Percentiles rank a stretch among this genome's conserved stretches.
phyloP scores from a whole-genome alignment of 2,113 vertebrate species.

The Epinephelus fuscoguttatus region DNA sequence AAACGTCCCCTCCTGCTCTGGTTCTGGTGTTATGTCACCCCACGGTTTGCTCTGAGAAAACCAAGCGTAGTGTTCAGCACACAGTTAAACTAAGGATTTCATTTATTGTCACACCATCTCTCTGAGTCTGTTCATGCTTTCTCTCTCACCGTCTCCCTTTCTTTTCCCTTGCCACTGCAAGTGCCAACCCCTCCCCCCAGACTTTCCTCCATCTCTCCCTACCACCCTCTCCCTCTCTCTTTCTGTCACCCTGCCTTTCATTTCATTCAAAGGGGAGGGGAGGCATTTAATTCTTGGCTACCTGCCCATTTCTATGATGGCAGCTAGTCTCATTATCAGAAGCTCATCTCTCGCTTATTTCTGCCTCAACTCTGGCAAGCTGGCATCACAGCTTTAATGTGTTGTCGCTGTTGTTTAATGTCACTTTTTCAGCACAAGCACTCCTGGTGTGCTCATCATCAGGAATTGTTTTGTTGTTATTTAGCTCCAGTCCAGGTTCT shows the following conservation, averaged over 20 bases:
- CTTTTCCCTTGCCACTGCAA: slow-evolving; percentile 38
- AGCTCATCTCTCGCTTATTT: slow-evolving; percentile 56
- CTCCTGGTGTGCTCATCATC: not conserved
- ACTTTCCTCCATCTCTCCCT: slow-evolving; percentile 21
- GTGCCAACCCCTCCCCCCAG: slow-evolving; percentile 41
- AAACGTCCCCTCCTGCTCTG: slow-evolving; percentile 53
- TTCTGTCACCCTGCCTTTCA: slow-evolving; percentile 59
- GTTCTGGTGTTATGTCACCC: slow-evolving; percentile 41
- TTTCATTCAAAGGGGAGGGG: slow-evolving; percentile 66
- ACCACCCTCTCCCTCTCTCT: slow-evolving; percentile 35
- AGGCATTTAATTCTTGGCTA: slow-evolving; percentile 85
- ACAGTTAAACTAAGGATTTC: slow-evolving; percentile 19
- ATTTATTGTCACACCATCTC: slow-evolving; percentile 31
- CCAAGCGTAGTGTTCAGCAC: slow-evolving; percentile 7
- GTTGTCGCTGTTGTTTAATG: slow-evolving; percentile 27
- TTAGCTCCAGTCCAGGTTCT: slow-evolving; percentile 6
- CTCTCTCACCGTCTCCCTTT: slow-evolving; percentile 31
- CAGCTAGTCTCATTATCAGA: slow-evolving; percentile 64
- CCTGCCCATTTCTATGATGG: slow-evolving; percentile 73
- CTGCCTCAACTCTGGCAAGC: slow-evolving; percentile 29
- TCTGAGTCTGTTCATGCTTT: slow-evolving; percentile 27
- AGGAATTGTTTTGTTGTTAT: not conserved
- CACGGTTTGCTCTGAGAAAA: slow-evolving; percentile 25
- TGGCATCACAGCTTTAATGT: slow-evolving; percentile 12
- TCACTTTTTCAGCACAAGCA: not conserved